phyloP scores from a whole-genome alignment of 2,797 vertebrate genomes.

The Chrysocyon brachyurus region DNA sequence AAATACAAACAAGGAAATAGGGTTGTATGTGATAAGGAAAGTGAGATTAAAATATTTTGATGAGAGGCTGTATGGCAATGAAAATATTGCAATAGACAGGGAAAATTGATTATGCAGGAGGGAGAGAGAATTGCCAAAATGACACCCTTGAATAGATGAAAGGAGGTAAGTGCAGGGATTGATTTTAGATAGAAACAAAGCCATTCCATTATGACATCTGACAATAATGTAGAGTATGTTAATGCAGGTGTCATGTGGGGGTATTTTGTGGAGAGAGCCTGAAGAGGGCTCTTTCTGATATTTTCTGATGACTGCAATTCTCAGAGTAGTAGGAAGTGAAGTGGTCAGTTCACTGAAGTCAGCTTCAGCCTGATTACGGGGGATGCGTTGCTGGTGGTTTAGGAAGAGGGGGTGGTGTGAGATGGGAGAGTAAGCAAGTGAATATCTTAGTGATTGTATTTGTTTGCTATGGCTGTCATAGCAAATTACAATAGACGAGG shows the following conservation, averaged over 20 bases:
- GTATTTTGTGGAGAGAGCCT: neutral
- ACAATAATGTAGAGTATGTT: neutral
- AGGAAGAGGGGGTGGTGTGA: neutral
- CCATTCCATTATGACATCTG: neutral
- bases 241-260: neutral
- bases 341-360: neutral
- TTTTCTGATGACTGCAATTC: neutral
- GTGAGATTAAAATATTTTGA: neutral
- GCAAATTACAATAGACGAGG: neutral
- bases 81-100: neutral
- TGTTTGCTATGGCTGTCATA: neutral
- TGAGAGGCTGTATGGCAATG: neutral
- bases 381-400: neutral
- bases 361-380: neutral
- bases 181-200: neutral
- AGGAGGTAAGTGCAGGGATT: too few species aligned
- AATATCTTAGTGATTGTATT: neutral
- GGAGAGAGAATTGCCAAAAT: neutral
- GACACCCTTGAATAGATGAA: neutral
- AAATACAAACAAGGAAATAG: neutral
- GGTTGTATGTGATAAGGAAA: neutral
- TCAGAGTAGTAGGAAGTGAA: neutral
- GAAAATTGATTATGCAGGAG: neutral
- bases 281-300: neutral
- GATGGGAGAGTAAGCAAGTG: neutral